phyloP scores from a whole-genome alignment of 2,888 invertebrate species.

The Trichacis sp. region DNA sequence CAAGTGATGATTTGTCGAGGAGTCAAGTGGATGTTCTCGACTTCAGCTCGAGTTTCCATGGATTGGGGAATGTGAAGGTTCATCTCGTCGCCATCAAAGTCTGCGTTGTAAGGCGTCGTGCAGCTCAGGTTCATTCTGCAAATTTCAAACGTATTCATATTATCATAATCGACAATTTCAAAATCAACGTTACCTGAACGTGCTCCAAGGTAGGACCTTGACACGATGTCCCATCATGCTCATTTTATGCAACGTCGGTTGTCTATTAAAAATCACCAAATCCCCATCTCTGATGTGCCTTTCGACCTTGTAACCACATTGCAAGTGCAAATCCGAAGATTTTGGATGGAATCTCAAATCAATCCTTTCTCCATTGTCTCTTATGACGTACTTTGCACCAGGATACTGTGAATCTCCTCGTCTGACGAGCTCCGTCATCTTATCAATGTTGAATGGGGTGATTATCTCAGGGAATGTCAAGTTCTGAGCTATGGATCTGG shows the following conservation, averaged over 20 bases:
- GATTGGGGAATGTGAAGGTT: conserved; percentile 99
- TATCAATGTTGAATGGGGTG: conserved; percentile 98
- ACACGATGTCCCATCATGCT: conserved; percentile 99
- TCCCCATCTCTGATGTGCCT: conserved; percentile 98
- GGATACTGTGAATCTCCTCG: conserved; percentile 99
- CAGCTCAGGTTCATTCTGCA: conserved; percentile 94
- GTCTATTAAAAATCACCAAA: conserved; percentile 98
- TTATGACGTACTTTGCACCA: conserved; percentile 98
- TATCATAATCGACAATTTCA: too few relatives aligned
- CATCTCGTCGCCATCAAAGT: conserved; percentile 99
- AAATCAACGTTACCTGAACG: conserved; percentile 81
- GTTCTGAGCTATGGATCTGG: conserved; percentile 97
- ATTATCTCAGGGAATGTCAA: conserved; percentile 99
- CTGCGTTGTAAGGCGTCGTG: conserved; percentile 99
- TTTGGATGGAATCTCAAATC: conserved; percentile 99
- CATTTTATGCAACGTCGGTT: conserved; percentile 99
- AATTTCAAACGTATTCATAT: too few relatives aligned
- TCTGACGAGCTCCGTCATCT: conserved; percentile 91
- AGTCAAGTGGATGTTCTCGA: conserved; percentile 96
- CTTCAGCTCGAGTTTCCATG: conserved; percentile 98
- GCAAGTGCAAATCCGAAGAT: conserved; percentile 95
- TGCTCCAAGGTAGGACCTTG: conserved; percentile 98
- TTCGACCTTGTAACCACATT: conserved; percentile 95
- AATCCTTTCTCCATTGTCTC: conserved; percentile 98
- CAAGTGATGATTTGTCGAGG: conserved; percentile 99